Evolutionary conservation across 2,888 invertebrate genomes (phyloP), one percentile per base, ranked within the genome.

Genomic region (Caenorhabditis becei): DNA sequence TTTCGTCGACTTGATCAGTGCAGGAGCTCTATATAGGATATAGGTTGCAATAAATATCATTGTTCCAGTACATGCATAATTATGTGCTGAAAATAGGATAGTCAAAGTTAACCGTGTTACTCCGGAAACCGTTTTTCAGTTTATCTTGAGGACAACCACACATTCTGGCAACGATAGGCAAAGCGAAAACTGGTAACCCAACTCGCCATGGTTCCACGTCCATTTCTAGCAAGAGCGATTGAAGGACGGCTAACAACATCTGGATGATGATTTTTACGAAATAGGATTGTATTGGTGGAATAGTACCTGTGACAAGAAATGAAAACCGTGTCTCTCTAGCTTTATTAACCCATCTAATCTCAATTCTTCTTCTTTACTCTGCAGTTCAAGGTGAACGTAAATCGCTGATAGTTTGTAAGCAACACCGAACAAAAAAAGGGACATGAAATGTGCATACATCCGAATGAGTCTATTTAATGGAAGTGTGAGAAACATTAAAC

Each of bases 371-470:
- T 88, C 84, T 20, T 67, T 56, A 72, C 86, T 86, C 16, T 86
- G 85, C 49, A 86, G 83, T 83, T 91, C 91, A 24, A 88, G 82
- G n/a, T 89, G 84, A 16, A 93, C 91, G 82, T 92, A 93, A 65
- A 91, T 79, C 23, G 82, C 84, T 1, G 93, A 92, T 75, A 93
- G 89, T 77, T 92, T 90, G 83, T 93, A 92, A 10, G 92, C 91
- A 20, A 91, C 89, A 1, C 91, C 90, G 47, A 93, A 89, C 1
- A 93, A 88, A 32, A 91, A 89, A 10, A 91, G 90, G 82, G 92
- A 92, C 47, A 93, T 88, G 35, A 92, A 89, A 88, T 93, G 93
- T 89, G 92, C 92, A 90, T 93, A 93, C 59, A 93, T 89, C 18
- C 91, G 91, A 32, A 93, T 91, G 37, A 93, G 91, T 74, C 92